These are phyloP conservation scores for Moxostoma hubbsi DNA, from an alignment of 2,797 vertebrate species.

Conservation along the genomic window DNA sequence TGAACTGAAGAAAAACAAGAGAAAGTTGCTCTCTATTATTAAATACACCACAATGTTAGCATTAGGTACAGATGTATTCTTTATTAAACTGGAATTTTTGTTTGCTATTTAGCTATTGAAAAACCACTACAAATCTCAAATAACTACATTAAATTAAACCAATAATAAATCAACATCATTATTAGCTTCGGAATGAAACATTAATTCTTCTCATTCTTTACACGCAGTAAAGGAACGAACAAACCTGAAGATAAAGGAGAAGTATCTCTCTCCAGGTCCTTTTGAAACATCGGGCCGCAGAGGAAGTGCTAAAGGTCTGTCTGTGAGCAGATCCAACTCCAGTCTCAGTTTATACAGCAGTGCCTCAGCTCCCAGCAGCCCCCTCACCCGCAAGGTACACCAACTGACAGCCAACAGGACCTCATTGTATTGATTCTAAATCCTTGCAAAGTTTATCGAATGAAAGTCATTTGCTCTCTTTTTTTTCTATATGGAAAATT, in stretches of 20 bases:
- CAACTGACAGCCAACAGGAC: background rate
- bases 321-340: slow-evolving; percentile 84
- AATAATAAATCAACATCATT: background rate
- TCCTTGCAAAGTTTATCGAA: background rate
- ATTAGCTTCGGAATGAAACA: background rate
- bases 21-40: too few species aligned
- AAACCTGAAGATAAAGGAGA: slow-evolving; percentile 88
- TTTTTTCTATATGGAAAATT: too few species aligned
- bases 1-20: too few species aligned
- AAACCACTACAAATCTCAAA: background rate
- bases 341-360: slow-evolving; percentile 89
- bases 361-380: slow-evolving; percentile 85
- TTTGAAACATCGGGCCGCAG: slow-evolving; percentile 59
- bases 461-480: too few species aligned
- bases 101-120: too few species aligned
- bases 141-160: background rate
- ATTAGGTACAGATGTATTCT: too few species aligned
- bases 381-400: slow-evolving; percentile 81
- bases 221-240: slow-evolving; percentile 86
- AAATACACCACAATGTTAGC: too few species aligned
- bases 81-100: too few species aligned
- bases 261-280: slow-evolving; percentile 79
- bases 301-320: slow-evolving; percentile 75
- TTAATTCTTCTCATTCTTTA: background rate
- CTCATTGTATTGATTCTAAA: background rate